Evolutionary conservation across 2,113 vertebrate species (phyloP).

Genomic region (Zosterops borbonicus): DNA sequence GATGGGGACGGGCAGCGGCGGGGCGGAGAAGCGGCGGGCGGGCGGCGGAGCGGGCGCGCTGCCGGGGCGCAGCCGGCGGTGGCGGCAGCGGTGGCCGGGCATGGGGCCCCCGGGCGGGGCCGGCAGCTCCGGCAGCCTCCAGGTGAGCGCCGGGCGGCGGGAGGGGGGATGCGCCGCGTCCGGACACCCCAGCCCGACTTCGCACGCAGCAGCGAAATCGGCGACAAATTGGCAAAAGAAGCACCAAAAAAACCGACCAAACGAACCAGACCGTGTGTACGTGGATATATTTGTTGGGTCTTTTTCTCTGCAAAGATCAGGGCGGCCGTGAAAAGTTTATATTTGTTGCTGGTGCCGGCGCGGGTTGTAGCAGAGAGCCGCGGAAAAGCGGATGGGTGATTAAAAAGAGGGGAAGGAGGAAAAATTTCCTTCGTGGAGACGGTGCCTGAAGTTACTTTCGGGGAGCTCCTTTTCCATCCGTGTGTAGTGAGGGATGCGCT

Average conservation of each 20-base stretch:
- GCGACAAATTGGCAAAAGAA: not conserved
- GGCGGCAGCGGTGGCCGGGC: conserved; percentile 56
- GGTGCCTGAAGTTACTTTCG: not conserved
- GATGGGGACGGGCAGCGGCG: not conserved
- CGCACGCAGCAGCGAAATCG: not conserved
- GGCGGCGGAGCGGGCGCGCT: no score
- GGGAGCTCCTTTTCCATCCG: not conserved
- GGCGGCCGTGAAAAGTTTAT: not conserved
- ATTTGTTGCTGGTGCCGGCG: not conserved
- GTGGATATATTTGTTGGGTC: not conserved
- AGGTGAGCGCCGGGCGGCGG: conserved; percentile 61
- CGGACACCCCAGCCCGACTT: not conserved
- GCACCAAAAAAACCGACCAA: fast-evolving
- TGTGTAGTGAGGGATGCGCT: not conserved
- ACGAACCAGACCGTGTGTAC: not conserved
- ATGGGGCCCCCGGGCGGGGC: conserved; percentile 67
- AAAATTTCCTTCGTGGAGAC: not conserved
- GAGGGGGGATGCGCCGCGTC: not conserved
- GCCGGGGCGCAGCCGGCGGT: not conserved
- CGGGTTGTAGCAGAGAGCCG: not conserved
- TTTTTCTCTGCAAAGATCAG: not conserved
- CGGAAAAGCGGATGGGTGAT: not conserved
- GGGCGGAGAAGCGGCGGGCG: not conserved
- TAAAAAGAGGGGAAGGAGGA: not conserved
- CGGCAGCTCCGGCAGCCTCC: conserved; percentile 56